Conservation (phyloP, 2,797 vertebrate species). For the Fistularia tabacaria region DNA sequence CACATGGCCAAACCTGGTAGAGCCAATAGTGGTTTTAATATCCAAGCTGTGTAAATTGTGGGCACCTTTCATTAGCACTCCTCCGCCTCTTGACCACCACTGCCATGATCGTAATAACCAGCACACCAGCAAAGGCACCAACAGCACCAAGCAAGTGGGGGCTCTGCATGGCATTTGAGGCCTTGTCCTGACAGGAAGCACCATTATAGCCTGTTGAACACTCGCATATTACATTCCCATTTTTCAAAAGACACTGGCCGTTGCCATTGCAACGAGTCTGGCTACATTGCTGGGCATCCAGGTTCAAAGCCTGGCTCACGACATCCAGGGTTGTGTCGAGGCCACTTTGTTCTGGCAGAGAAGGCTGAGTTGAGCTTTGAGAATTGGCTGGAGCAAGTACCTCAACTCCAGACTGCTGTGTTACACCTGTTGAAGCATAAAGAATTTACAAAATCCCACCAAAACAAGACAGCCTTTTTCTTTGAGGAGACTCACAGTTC, state of each 20-base stretch:
- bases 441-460: background rate
- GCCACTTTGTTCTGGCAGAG: background rate
- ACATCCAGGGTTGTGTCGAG: constrained; percentile 12
- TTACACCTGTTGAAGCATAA: constrained; percentile 42
- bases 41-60: background rate
- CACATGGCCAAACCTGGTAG: no score
- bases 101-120: constrained; percentile 65
- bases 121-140: constrained; percentile 40
- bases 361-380: constrained; percentile 1
- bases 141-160: constrained; percentile 64
- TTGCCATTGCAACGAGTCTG: constrained; percentile 70
- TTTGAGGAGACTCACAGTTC: constrained; percentile 72
- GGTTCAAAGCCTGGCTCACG: constrained; percentile 15
- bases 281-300: constrained; percentile 55
- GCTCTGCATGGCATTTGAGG: constrained; percentile 42
- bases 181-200: constrained; percentile 72
- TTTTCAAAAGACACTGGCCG: constrained; percentile 68
- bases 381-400: constrained; percentile 1
- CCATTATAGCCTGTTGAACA: constrained; percentile 76
- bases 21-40: no score
- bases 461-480: no score
- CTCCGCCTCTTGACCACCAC: constrained; percentile 62
- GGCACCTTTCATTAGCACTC: constrained; percentile 50
- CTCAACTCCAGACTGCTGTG: constrained; percentile 7
- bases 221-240: constrained; percentile 58